phyloP scores from a whole-genome alignment of 2,797 vertebrate species.

The Lepilemur ruficaudatus region DNA sequence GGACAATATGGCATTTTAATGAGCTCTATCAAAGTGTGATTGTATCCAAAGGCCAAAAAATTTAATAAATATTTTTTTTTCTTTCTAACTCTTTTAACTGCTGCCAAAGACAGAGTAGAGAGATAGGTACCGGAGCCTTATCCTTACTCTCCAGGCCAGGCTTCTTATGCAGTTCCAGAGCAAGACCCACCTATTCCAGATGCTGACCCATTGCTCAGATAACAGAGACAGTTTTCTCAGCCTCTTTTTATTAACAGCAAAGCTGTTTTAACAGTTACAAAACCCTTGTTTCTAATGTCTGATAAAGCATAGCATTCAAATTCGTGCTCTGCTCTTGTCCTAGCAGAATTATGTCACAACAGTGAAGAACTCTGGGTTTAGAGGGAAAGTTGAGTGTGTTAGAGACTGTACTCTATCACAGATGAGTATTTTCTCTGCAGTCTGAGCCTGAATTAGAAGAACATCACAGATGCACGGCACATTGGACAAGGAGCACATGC shows the following conservation, averaged over 20 bases:
- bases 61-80: background rate
- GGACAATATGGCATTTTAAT: background rate
- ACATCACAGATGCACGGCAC: slow-evolving; percentile 84
- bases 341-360: slow-evolving; percentile 69
- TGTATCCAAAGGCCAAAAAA: slow-evolving; percentile 15
- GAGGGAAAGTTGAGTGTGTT: slow-evolving; percentile 71
- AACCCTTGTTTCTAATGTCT: slow-evolving; percentile 56
- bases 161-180: background rate
- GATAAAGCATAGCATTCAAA: slow-evolving; percentile 67
- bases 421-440: slow-evolving; percentile 53
- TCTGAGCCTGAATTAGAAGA: slow-evolving; percentile 77
- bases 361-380: slow-evolving; percentile 74
- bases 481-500: slow-evolving; percentile 84
- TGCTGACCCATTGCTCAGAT: background rate
- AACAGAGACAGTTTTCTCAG: background rate
- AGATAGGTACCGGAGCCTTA: background rate
- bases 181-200: background rate
- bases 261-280: slow-evolving; percentile 53
- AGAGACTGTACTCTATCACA: slow-evolving; percentile 69
- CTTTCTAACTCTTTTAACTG: slow-evolving; percentile 24
- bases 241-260: slow-evolving; percentile 14
- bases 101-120: background rate
- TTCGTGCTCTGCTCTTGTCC: slow-evolving; percentile 71
- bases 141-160: background rate
- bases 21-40: slow-evolving; percentile 15